Evolutionary conservation across 2,888 invertebrate genomes (phyloP), one percentile per base, ranked within the genome.

Genomic region (Noctua janthe): DNA sequence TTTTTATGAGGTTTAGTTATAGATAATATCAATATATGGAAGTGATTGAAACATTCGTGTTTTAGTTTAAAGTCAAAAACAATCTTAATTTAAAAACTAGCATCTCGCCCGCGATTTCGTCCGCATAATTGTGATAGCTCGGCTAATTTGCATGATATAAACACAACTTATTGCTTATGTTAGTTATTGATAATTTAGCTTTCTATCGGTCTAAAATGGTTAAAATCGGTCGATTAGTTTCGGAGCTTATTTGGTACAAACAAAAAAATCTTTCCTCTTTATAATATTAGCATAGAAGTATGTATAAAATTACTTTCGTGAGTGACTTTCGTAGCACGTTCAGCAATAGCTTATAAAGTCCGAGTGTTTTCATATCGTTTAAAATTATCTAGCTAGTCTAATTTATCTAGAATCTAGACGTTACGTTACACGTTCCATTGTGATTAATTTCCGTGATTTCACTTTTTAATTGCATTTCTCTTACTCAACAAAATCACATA

Each of bases 371-470:
- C 13, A n/a, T 29, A 66, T 64, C 35, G 10, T 64, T 74, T 39
- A 49, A 15, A 69, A 69, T n/a, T 0, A 51, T 17, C 15, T 62
- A n/a, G 3, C 20, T 17, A 29, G 62, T 29, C 51, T 29, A 20
- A 39, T 80, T 39, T 39, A 85, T 67, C 81, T 80, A 76, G 17
- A 62, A 81, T 49, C 71, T 54, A 64, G 51, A 72, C n/a, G 39
- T 81, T 70, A 85, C 67, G 17, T 69, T 49, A 81, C 62, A 7
- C 29, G 29, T 15, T 76, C 35, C 17, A 76, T 83, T 87, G 87
- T 76, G 13, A 2, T 20, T 56, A 6, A 47, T 69, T 83, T 49
- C 62, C 71, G 56, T 49, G 15, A 76, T 69, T 76, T 67, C 77
- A 69, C 76, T 75, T 75, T 76, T 54, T 54, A 62, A 39, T 67